phyloP scores from a whole-genome alignment of 2,797 vertebrate species.

The Myotis planiceps region DNA sequence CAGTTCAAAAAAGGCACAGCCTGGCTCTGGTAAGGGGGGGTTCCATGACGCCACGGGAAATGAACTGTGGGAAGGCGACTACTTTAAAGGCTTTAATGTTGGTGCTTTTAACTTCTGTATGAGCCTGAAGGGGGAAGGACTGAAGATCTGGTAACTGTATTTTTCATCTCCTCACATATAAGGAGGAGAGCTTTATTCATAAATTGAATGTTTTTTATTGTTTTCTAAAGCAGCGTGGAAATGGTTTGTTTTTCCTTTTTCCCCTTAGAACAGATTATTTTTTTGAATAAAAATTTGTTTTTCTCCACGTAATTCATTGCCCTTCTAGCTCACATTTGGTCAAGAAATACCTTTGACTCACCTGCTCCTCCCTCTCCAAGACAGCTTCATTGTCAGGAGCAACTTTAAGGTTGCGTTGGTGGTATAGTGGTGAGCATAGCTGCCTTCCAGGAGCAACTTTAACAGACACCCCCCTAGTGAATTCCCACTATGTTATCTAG shows the following conservation, averaged over 20 bases:
- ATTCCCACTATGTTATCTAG: not conserved
- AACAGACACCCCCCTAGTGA: not conserved
- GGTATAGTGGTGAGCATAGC: constrained; percentile 87
- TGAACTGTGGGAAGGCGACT: not conserved
- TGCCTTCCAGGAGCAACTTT: constrained; percentile 84
- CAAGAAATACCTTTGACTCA: not conserved
- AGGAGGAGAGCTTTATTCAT: not conserved
- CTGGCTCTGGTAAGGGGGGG: constrained; percentile 94
- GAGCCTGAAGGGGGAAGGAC: not conserved
- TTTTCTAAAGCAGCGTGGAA: not conserved
- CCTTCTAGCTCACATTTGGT: not conserved
- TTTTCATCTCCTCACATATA: not conserved
- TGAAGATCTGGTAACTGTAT: not conserved
- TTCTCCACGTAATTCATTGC: not conserved
- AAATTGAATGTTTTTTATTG: not conserved
- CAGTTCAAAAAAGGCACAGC: constrained; percentile 93
- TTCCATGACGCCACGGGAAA: not conserved
- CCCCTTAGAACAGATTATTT: not conserved
- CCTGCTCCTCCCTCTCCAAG: not conserved
- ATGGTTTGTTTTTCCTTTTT: not conserved
- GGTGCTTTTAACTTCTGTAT: not conserved
- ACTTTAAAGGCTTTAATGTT: constrained; percentile 36
- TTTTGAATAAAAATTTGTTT: constrained; percentile 29
- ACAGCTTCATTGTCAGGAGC: constrained; percentile 5
- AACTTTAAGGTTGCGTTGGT: constrained; percentile 78